These are phyloP conservation scores for Caenorhabditis sp. DNA, from an alignment of 2,888 invertebrate genomes.

Conservation along the genomic window DNA sequence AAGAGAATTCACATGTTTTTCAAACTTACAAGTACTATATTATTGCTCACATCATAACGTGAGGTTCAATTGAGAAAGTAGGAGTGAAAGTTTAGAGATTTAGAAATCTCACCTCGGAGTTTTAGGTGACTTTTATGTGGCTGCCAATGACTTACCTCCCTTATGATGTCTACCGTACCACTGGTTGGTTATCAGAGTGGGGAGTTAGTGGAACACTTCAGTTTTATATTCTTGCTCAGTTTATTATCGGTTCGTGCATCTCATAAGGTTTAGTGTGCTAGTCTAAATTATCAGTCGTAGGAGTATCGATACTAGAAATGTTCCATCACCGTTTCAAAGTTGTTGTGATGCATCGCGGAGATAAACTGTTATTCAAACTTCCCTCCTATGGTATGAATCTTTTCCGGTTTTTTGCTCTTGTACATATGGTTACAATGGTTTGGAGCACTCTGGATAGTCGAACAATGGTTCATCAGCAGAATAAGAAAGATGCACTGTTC, in stretches of 20 bases:
- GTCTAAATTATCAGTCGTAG: slow-evolving; percentile 13
- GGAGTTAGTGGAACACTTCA: slow-evolving; percentile 36
- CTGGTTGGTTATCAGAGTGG: slow-evolving; percentile 30
- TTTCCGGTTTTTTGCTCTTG: background rate
- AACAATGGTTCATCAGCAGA: background rate
- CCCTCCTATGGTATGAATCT: slow-evolving; percentile 4
- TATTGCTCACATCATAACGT: slow-evolving; percentile 32
- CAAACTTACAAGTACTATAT: slow-evolving; percentile 36
- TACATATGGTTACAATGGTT: background rate
- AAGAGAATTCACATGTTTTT: slow-evolving; percentile 23
- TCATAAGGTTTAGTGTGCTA: background rate
- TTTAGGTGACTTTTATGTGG: slow-evolving; percentile 39
- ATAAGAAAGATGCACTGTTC: slow-evolving; percentile 11
- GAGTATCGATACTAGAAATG: slow-evolving; percentile 33
- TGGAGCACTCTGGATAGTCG: background rate
- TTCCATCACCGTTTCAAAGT: slow-evolving; percentile 44
- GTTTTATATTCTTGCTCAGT: slow-evolving; percentile 30
- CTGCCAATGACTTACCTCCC: slow-evolving; percentile 50
- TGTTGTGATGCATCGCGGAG: background rate
- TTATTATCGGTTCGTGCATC: slow-evolving; percentile 29
- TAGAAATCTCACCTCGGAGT: slow-evolving; percentile 41
- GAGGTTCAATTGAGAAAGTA: background rate
- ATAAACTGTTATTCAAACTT: background rate
- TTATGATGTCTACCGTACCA: slow-evolving; percentile 17
- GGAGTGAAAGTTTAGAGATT: background rate